These are phyloP conservation scores for Pseudochirops corinnae DNA, from an alignment of 2,797 vertebrate genomes.

Conservation along the genomic window DNA sequence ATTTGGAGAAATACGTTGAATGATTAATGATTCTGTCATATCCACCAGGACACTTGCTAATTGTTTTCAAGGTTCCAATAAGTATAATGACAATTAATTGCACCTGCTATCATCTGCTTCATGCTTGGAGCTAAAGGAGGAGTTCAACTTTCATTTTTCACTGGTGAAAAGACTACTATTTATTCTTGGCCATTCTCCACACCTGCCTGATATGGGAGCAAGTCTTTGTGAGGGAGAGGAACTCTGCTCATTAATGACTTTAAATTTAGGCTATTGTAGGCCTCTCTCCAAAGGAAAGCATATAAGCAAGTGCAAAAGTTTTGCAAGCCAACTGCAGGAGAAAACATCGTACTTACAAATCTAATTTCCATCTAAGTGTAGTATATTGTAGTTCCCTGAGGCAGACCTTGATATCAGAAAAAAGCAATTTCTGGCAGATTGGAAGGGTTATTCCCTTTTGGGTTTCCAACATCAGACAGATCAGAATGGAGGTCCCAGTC, in stretches of 20 bases:
- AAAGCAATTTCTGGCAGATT: slow-evolving; percentile 88
- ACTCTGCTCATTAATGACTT: slow-evolving; percentile 77
- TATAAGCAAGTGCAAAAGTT: slow-evolving; percentile 65
- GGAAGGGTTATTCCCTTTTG: slow-evolving; percentile 85
- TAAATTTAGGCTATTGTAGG: slow-evolving; percentile 69
- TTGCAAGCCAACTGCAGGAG: slow-evolving; percentile 76
- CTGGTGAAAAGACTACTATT: slow-evolving; percentile 72
- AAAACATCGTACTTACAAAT: slow-evolving; percentile 83
- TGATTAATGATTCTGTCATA: slow-evolving; percentile 83
- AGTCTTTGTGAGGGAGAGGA: slow-evolving; percentile 57
- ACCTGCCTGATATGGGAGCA: slow-evolving; percentile 66
- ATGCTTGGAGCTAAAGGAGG: slow-evolving; percentile 59
- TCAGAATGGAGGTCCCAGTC: slow-evolving; percentile 80
- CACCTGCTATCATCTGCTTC: slow-evolving; percentile 59
- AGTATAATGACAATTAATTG: slow-evolving; percentile 81
- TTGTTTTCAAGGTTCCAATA: slow-evolving; percentile 81
- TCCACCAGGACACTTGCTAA: slow-evolving; percentile 82
- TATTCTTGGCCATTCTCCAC: slow-evolving; percentile 63
- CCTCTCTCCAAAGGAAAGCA: slow-evolving; percentile 41
- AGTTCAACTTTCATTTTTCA: slow-evolving; percentile 74
- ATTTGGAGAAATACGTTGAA: slow-evolving; percentile 78
- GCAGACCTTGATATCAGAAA: slow-evolving; percentile 84
- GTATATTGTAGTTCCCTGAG: slow-evolving; percentile 83
- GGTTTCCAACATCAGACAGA: slow-evolving; percentile 82
- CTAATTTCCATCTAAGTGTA: slow-evolving; percentile 85